Evolutionary conservation across 2,888 invertebrate genomes (phyloP).

Genomic region (Noctua comes): DNA sequence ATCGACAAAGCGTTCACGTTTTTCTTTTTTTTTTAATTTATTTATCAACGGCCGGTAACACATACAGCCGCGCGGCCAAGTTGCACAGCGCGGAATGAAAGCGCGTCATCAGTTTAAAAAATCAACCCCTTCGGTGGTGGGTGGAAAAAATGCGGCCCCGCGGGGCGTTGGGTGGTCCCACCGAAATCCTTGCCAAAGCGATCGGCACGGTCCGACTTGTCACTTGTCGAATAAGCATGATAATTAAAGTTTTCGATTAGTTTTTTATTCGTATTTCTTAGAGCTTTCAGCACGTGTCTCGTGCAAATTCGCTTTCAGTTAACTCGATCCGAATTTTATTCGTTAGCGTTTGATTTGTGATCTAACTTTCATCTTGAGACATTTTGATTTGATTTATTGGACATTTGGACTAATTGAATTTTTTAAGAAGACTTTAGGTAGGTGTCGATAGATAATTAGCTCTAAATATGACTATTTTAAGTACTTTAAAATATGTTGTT

Average conservation of each 20-base stretch:
- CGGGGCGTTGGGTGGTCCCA: constrained; percentile 85
- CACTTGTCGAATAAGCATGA: constrained; percentile 90
- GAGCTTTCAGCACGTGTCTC: constrained; percentile 69
- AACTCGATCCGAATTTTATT: constrained; percentile 55
- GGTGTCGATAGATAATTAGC: no score
- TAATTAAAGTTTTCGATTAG: constrained; percentile 89
- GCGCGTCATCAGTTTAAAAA: constrained; percentile 91
- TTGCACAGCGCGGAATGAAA: constrained; percentile 91
- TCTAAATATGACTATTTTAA: neutral
- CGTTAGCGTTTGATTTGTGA: constrained; percentile 46
- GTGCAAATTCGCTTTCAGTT: constrained; percentile 56
- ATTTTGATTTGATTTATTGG: constrained; percentile 23
- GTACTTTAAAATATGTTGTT: neutral
- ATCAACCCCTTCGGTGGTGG: constrained; percentile 90
- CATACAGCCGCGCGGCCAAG: constrained; percentile 90
- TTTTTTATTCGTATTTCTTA: constrained; percentile 73
- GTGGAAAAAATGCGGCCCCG: constrained; percentile 87
- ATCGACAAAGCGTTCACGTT: constrained; percentile 87
- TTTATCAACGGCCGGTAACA: constrained; percentile 86
- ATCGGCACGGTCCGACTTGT: constrained; percentile 88
- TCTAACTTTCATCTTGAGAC: constrained; percentile 32
- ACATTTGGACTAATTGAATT: constrained; percentile 10
- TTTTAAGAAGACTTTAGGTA: neutral
- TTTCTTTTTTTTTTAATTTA: constrained; percentile 82
- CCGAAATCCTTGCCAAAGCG: constrained; percentile 90